Percentiles rank a stretch among this genome's conserved stretches.
Conservation (phyloP, 2,888 invertebrate species). For the Toxonevra muliebris region DNA sequence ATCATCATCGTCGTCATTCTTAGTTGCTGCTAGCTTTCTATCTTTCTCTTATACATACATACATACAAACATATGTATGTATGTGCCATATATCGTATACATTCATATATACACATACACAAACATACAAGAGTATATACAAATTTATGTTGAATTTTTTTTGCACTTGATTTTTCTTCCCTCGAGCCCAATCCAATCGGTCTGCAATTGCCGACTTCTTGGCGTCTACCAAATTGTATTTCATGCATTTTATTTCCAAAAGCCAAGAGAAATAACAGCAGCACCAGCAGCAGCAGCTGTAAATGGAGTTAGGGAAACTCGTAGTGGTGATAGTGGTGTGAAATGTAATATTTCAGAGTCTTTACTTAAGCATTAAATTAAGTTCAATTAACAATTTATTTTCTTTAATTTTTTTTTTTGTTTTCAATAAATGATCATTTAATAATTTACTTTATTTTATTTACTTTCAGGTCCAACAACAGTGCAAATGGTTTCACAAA, state of each 20-base stretch:
- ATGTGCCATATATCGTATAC: neutral
- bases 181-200: neutral
- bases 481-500: constrained; percentile 86
- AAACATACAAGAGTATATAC: neutral
- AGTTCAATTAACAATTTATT: neutral
- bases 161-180: neutral
- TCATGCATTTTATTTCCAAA: neutral
- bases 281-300: neutral
- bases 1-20: neutral
- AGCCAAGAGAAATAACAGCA: constrained; percentile 7
- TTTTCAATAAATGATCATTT: too few species aligned
- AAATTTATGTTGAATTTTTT: neutral
- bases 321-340: too few species aligned
- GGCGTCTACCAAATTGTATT: neutral
- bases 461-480: constrained; percentile 78
- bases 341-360: too few species aligned
- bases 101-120: constrained; percentile 2
- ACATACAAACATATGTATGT: neutral
- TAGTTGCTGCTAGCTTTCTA: neutral
- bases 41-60: neutral
- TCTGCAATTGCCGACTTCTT: neutral
- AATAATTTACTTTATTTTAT: constrained; percentile 39
- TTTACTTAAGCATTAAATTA: neutral
- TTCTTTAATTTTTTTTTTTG: neutral
- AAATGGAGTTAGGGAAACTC: too few species aligned